Percentiles rank a stretch among this genome's conserved stretches.
These are phyloP conservation scores for Rhabdophis nuchalis DNA, from an alignment of 2,797 vertebrate species.

Conservation along the genomic window DNA sequence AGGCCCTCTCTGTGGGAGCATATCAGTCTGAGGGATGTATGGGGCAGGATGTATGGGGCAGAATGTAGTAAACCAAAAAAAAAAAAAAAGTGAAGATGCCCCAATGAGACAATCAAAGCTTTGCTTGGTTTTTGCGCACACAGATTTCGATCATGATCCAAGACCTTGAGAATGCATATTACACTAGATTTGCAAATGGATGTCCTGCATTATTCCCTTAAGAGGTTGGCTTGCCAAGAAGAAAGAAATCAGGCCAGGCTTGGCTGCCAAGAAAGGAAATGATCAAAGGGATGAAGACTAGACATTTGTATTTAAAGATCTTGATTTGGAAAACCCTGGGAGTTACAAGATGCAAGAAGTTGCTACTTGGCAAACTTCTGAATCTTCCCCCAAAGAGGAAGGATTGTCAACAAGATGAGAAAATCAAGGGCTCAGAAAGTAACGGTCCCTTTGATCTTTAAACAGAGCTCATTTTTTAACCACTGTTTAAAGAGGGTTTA, in stretches of 20 bases:
- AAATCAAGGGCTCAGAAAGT: background rate
- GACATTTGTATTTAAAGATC: background rate
- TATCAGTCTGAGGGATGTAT: too few species aligned
- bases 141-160: background rate
- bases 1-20: too few species aligned
- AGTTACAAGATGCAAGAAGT: background rate
- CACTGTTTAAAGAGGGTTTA: background rate
- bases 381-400: background rate
- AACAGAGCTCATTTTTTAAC: background rate
- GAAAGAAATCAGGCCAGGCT: background rate
- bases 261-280: background rate
- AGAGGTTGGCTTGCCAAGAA: background rate
- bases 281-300: background rate
- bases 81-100: background rate
- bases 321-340: background rate
- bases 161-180: background rate
- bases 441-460: background rate
- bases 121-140: background rate
- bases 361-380: background rate
- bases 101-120: background rate
- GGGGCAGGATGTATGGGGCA: too few species aligned
- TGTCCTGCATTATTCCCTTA: background rate
- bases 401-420: background rate
- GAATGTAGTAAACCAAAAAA: background rate
- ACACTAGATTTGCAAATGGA: background rate